Conservation (phyloP, 2,888 invertebrate genomes). For the Amphipoea lucens region DNA sequence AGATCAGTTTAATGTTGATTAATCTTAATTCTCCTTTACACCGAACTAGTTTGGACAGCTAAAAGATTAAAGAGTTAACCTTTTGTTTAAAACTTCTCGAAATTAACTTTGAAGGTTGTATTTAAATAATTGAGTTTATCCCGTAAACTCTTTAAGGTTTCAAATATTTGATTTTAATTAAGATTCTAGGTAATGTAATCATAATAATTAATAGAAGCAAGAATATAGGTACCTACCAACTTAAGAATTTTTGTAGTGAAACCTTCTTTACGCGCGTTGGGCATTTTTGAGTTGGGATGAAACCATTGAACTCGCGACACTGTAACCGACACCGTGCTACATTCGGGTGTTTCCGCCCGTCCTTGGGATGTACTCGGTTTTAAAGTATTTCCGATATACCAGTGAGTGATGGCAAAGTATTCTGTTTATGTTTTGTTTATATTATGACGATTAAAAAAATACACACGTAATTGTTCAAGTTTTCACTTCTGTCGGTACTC, state of each 20-base stretch:
- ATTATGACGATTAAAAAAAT: no score
- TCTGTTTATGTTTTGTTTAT: no score
- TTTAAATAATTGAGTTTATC: slow-evolving; percentile 62
- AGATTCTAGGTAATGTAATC: slow-evolving; percentile 4
- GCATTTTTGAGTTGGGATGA: no score
- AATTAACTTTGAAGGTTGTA: slow-evolving; percentile 59
- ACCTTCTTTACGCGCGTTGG: no score
- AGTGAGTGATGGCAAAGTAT: no score
- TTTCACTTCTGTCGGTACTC: no score
- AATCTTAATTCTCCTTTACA: slow-evolving; percentile 37
- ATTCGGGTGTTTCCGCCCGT: no score
- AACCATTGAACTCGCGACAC: no score
- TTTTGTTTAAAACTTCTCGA: slow-evolving; percentile 44
- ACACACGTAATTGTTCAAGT: no score
- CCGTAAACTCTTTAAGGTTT: slow-evolving; percentile 22
- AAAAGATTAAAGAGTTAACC: slow-evolving; percentile 46
- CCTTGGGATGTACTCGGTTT: no score
- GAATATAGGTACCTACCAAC: neutral
- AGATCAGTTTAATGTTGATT: slow-evolving; percentile 37
- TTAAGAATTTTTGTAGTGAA: neutral
- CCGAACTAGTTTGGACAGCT: slow-evolving; percentile 49
- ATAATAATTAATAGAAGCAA: neutral
- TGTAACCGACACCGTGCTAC: no score
- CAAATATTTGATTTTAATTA: slow-evolving; percentile 5
- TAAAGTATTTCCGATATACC: no score